Base-by-base conservation (phyloP, 2,888 invertebrate species). In the Dryomyza anilis region DNA sequence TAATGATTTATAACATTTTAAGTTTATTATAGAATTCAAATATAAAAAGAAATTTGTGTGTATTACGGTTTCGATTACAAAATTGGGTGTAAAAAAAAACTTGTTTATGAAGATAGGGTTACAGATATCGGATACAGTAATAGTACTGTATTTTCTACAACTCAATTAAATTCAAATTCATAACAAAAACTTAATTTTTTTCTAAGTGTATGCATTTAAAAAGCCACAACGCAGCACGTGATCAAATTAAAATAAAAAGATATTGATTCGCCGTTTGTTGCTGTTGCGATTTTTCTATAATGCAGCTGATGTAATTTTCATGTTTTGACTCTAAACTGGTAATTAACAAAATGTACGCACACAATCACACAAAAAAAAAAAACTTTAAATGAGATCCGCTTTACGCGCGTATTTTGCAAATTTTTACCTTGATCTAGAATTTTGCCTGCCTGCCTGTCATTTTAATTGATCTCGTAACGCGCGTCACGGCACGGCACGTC, bases 401-500 rank as follows among this genome's bases (percentile, higher is more conserved):
- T 53, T 53, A 39, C 53, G 53, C 29, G 27, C 19, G 16, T n/a
- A 12, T 53, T 61, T 23, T 59, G 21, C 50, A 45, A 19, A 64
- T 57, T 63, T 59, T 67, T 64, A 67, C 72, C 72, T 71, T 72
- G 72, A 79, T 79, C 79, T 79, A 79, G 79, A 79, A 79, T 79
- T 67, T 73, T 77, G 50, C 69, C 78, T 77, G n/a, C 76, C 14
- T 39, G 39, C 14, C 39, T 19, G 29, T 39, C 23, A 50, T 77
- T 77, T 78, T 77, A 79, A 79, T 79, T 79, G 79, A 79, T 79
- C 79, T 78, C 72, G 74, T 78, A 78, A 78, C 77, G n/a, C n/a
- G n/a, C n/a, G 79, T 76, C 78, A 78, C 76, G 25, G 43, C 56
- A 61, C 12, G 59, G 58, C 52, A 78, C 74, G 75, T 73, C 71